phyloP scores from a whole-genome alignment of 1,140 invertebrate genomes.

The Aphelinus atriplicis region DNA sequence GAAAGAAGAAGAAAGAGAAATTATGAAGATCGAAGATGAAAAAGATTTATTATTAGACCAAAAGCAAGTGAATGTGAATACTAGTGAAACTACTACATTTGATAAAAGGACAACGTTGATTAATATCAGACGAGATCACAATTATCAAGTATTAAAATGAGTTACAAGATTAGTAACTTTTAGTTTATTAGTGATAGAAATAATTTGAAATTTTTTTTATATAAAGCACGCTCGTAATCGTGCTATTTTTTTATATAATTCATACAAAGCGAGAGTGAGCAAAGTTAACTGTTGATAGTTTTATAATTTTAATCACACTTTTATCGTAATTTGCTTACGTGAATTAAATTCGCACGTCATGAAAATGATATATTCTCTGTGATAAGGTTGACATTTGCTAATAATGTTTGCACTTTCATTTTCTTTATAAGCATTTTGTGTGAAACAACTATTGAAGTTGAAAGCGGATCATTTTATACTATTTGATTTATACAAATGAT shows the following conservation, averaged over 20 bases:
- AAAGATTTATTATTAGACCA: conserved; percentile 26
- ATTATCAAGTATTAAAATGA: conserved; percentile 37
- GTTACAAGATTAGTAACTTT: conserved; percentile 14
- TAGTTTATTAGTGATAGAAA: conserved; percentile 27
- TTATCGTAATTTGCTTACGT: conserved; percentile 6
- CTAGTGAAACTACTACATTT: conserved; percentile 26
- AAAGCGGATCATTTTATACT: conserved; percentile 38
- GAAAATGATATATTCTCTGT: conserved; percentile 37
- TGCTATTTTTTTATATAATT: conserved; percentile 16
- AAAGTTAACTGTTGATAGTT: conserved; percentile 17
- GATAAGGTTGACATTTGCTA: conserved; percentile 35
- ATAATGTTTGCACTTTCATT: conserved; percentile 31
- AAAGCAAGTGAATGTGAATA: conserved; percentile 23
- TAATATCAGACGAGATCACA: conserved; percentile 37
- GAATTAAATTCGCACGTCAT: conserved; percentile 26
- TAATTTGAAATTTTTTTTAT: conserved; percentile 25
- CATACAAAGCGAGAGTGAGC: conserved; percentile 22
- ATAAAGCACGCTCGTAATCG: background rate
- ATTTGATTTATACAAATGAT: conserved; percentile 20
- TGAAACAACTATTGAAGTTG: conserved; percentile 38
- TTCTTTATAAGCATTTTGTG: conserved; percentile 8
- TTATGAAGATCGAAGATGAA: conserved; percentile 1
- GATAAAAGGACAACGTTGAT: conserved; percentile 14
- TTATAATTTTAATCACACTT: conserved; percentile 13
- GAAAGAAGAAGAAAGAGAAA: conserved; percentile 18